A percentile compares a stretch with the other conserved stretches of the same genome.
Conservation (phyloP, 2,113 vertebrate genomes). For the Myrmophylax atrothorax region DNA sequence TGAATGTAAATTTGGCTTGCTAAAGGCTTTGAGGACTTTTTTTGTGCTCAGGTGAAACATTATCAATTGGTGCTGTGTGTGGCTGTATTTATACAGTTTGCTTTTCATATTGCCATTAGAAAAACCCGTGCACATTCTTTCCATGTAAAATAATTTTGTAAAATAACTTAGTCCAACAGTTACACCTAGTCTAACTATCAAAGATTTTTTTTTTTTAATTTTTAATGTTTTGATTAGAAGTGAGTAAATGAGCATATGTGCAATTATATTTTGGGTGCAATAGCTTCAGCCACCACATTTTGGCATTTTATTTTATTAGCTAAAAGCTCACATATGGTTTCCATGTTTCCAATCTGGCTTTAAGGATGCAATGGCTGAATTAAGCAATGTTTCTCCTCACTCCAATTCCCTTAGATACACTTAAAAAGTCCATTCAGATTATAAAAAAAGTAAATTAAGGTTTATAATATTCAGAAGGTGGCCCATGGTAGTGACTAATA, state of each 20-base stretch:
- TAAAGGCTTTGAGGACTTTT: not conserved
- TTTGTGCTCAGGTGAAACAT: constrained; percentile 57
- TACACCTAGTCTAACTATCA: constrained; percentile 75
- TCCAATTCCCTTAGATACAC: constrained; percentile 56
- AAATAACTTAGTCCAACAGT: constrained; percentile 72
- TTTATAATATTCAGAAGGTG: constrained; percentile 67
- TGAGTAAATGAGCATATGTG: constrained; percentile 80
- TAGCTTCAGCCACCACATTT: constrained; percentile 73
- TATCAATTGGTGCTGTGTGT: constrained; percentile 73
- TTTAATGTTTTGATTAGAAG: constrained; percentile 79
- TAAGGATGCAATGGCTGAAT: constrained; percentile 73
- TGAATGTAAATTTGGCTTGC: not conserved
- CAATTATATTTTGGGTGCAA: constrained; percentile 81
- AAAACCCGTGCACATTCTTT: constrained; percentile 73
- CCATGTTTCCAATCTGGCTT: constrained; percentile 78
- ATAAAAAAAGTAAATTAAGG: constrained; percentile 69
- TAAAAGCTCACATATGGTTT: constrained; percentile 83
- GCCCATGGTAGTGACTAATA: constrained; percentile 54
- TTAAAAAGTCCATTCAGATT: constrained; percentile 68
- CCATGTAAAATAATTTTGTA: constrained; percentile 73
- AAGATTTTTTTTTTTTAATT: constrained; percentile 58
- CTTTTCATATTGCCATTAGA: constrained; percentile 71
- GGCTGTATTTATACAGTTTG: constrained; percentile 64
- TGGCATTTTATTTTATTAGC: constrained; percentile 82
- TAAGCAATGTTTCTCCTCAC: constrained; percentile 70